phyloP scores from a whole-genome alignment of 2,113 vertebrate species.

The Pterocles orientalis region DNA sequence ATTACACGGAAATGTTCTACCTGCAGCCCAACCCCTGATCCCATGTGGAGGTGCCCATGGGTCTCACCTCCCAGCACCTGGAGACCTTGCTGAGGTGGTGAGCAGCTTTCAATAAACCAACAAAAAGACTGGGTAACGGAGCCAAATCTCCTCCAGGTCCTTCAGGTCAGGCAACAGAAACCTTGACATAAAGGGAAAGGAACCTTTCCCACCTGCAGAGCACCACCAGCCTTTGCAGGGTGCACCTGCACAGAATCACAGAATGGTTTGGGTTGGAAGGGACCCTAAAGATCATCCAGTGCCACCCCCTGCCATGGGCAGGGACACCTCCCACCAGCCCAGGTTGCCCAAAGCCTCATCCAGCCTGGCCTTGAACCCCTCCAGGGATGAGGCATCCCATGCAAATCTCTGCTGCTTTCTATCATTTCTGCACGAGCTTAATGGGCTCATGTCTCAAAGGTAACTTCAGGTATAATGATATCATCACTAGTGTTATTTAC shows the following conservation, averaged over 20 bases:
- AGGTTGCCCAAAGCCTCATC: too few relatives aligned
- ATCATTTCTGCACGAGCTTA: not conserved
- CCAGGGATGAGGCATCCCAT: too few relatives aligned
- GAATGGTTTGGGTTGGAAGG: too few relatives aligned
- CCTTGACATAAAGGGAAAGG: not conserved
- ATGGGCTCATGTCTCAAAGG: not conserved
- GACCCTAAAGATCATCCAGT: too few relatives aligned
- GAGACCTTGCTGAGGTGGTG: not conserved
- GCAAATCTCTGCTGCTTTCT: not conserved
- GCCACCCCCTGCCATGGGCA: too few relatives aligned
- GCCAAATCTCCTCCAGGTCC: not conserved
- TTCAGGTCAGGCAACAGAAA: not conserved
- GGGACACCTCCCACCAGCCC: too few relatives aligned
- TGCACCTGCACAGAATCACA: not conserved
- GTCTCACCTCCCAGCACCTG: not conserved
- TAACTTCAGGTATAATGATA: not conserved
- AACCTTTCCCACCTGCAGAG: not conserved
- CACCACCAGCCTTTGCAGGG: not conserved
- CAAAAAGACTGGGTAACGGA: not conserved
- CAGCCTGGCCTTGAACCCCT: too few relatives aligned
- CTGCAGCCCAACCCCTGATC: not conserved
- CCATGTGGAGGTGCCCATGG: not conserved
- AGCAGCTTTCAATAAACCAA: not conserved
- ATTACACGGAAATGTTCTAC: not conserved
- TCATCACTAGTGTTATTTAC: not conserved